A percentile compares a stretch with the other conserved stretches of the same genome.
Evolutionary conservation across 2,797 vertebrate species (phyloP).

Genomic region (Phataginus tricuspis): DNA sequence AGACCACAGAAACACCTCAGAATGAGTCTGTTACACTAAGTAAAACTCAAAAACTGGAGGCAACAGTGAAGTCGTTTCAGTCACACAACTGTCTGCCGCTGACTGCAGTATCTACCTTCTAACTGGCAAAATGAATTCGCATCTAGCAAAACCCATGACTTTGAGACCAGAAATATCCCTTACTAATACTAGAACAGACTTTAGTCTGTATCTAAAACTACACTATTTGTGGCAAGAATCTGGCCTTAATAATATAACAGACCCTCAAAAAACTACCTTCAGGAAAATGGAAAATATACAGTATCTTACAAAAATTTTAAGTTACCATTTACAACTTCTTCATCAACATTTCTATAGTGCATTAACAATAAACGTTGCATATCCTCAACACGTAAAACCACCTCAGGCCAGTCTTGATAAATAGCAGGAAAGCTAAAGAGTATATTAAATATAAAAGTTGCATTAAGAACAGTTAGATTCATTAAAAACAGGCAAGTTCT

Average conservation of each 20-base stretch:
- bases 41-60: slow-evolving; percentile 60
- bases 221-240: slow-evolving; percentile 87
- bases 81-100: slow-evolving; percentile 62
- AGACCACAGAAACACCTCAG: slow-evolving; percentile 18
- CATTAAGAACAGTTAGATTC: slow-evolving; percentile 88
- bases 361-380: slow-evolving; percentile 85
- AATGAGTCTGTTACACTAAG: slow-evolving; percentile 39
- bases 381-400: slow-evolving; percentile 83
- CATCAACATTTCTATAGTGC: slow-evolving; percentile 85
- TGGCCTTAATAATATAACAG: slow-evolving; percentile 83
- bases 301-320: slow-evolving; percentile 84
- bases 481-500: slow-evolving; percentile 87
- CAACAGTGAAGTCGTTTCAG: slow-evolving; percentile 54
- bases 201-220: slow-evolving; percentile 91
- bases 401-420: slow-evolving; percentile 87
- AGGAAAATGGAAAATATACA: slow-evolving; percentile 84
- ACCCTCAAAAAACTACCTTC: slow-evolving; percentile 77
- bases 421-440: slow-evolving; percentile 86
- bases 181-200: slow-evolving; percentile 95
- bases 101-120: slow-evolving; percentile 72
- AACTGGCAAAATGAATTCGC: slow-evolving; percentile 64
- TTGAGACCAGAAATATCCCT: slow-evolving; percentile 94
- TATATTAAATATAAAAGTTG: slow-evolving; percentile 88
- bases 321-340: slow-evolving; percentile 86
- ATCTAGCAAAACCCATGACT: slow-evolving; percentile 85